Evolutionary conservation across 2,888 invertebrate species (phyloP).

Genomic region (Heliconius aoede): DNA sequence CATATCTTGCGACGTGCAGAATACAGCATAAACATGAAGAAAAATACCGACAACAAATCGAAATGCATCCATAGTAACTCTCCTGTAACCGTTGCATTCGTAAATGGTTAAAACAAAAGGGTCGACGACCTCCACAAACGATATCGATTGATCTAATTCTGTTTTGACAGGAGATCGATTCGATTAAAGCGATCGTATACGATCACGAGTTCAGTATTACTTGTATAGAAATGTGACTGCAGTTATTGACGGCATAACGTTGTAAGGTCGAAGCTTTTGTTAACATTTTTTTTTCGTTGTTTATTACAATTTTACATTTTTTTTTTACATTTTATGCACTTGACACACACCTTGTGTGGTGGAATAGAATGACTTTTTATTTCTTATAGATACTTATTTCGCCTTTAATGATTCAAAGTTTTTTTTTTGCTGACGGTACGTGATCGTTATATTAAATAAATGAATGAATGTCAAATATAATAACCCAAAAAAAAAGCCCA

Average conservation of each 20-base stretch:
- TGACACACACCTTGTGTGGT: neutral
- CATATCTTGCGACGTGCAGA: too few relatives aligned
- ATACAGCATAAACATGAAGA: neutral
- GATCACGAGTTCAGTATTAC: conserved; percentile 44
- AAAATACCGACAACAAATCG: neutral
- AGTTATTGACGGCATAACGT: conserved; percentile 23
- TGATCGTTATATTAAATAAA: too few relatives aligned
- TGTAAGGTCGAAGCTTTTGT: conserved; percentile 1
- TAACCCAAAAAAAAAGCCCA: too few relatives aligned
- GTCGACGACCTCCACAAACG: conserved; percentile 35
- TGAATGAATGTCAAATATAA: too few relatives aligned
- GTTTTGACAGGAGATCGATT: conserved; percentile 54
- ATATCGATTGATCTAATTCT: conserved; percentile 48
- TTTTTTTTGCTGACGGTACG: neutral
- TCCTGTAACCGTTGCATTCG: neutral
- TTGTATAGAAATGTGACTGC: conserved; percentile 32
- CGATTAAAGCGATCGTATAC: conserved; percentile 47
- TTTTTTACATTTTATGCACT: neutral
- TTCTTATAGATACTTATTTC: neutral
- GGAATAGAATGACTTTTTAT: neutral
- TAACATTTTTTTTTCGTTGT: conserved; percentile 20
- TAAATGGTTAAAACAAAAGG: neutral
- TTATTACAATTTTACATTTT: neutral
- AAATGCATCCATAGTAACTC: neutral
- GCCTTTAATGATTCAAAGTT: neutral